phyloP scores from a whole-genome alignment of 2,888 invertebrate genomes.

The Pseudeuparius sepicola region DNA sequence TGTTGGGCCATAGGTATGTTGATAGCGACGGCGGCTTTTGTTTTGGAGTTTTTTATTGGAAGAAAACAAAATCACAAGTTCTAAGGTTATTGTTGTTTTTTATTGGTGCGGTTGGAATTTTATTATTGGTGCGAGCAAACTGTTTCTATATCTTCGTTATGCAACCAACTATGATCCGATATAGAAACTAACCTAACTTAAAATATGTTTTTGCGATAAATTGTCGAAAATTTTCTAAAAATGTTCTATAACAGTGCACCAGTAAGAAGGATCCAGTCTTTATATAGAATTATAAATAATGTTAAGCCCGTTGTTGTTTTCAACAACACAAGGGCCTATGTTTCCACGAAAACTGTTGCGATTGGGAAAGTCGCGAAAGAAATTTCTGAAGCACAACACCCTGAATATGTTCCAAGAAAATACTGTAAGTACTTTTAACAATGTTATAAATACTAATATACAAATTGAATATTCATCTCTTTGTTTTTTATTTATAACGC shows the following conservation, averaged over 20 bases:
- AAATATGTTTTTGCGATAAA: no score
- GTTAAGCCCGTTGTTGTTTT: constrained; percentile 21
- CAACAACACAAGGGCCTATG: constrained; percentile 30
- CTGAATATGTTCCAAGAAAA: constrained; percentile 75
- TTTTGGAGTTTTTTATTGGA: not conserved
- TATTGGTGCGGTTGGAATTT: no score
- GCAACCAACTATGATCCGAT: no score
- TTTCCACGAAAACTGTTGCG: constrained; percentile 49
- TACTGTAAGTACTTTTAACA: constrained; percentile 52
- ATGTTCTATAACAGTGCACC: constrained; percentile 25
- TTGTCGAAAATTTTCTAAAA: constrained; percentile 18
- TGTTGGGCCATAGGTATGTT: not conserved
- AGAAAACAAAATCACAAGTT: no score
- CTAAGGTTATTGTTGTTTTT: no score
- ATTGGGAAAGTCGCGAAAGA: constrained; percentile 67
- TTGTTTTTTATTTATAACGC: no score
- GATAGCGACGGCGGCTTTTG: not conserved
- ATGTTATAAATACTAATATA: not conserved
- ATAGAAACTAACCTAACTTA: no score
- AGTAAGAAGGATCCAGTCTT: constrained; percentile 26
- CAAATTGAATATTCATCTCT: constrained; percentile 3
- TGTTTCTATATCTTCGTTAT: no score
- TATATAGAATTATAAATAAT: constrained; percentile 28
- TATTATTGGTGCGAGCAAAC: no score
- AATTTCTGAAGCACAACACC: constrained; percentile 51